These are phyloP conservation scores for Schizopygopsis malacanthus DNA, from an alignment of 2,797 vertebrate species.

Conservation along the genomic window DNA sequence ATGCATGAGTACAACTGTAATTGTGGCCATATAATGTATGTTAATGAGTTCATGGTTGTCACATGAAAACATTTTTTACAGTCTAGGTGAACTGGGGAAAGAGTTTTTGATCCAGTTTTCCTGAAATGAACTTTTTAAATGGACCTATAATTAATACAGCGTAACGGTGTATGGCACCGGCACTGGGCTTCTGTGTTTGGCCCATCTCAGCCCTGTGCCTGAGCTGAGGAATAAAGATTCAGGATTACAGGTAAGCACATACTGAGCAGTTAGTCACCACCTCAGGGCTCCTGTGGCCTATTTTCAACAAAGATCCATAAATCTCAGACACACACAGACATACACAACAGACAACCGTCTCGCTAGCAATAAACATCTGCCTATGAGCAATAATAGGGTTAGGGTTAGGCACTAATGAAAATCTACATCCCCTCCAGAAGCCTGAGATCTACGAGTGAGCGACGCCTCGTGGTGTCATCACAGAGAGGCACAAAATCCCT, in stretches of 20 bases:
- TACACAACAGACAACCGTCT: background rate
- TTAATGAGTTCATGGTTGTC: background rate
- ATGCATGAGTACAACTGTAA: background rate
- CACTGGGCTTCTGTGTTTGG: background rate
- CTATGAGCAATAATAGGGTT: background rate
- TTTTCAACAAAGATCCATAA: conserved; percentile 44
- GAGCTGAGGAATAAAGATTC: background rate
- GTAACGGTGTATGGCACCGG: background rate
- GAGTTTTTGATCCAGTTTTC: background rate
- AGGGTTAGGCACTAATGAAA: too few relatives aligned
- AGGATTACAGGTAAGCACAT: conserved; percentile 33
- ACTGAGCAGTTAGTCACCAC: conserved; percentile 16
- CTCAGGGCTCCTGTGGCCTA: conserved; percentile 50
- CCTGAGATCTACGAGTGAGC: too few relatives aligned
- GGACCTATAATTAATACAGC: background rate
- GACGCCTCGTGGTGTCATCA: too few relatives aligned
- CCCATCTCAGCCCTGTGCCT: background rate
- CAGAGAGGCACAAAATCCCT: too few relatives aligned
- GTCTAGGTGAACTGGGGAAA: background rate
- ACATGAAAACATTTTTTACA: background rate
- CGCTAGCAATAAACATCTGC: conserved; percentile 24
- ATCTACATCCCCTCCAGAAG: too few relatives aligned
- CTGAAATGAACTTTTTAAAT: background rate
- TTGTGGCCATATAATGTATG: background rate
- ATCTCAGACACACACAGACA: conserved; percentile 8